phyloP scores from a whole-genome alignment of 1,140 invertebrate genomes.

The Batillaria attramentaria region DNA sequence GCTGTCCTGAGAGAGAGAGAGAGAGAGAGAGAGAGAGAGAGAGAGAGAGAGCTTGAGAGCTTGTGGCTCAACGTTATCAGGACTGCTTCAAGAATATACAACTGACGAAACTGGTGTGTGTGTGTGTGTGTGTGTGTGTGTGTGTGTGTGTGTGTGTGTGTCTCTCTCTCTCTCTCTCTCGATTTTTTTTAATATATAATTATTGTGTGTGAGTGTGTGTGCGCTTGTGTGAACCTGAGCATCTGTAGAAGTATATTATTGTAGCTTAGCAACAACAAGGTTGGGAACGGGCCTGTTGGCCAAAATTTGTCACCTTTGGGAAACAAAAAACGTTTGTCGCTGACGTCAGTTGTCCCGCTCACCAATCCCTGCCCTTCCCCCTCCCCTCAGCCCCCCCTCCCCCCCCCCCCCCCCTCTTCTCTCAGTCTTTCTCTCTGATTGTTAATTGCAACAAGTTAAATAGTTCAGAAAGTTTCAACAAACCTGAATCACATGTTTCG shows the following conservation, averaged over 20 bases:
- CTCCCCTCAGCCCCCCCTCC: background rate
- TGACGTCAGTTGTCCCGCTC: background rate
- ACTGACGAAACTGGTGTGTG: background rate
- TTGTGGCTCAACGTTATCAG: background rate
- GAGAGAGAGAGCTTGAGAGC: background rate
- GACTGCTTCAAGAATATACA: background rate
- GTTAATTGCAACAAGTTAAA: background rate
- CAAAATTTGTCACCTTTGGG: no score
- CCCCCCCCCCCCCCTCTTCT: background rate
- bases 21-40: background rate
- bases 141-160: conserved; percentile 12
- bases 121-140: conserved; percentile 6
- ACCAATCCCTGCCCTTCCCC: background rate
- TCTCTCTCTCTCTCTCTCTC: background rate
- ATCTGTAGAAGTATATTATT: no score
- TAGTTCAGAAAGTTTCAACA: background rate
- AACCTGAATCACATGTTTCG: conserved; percentile 54
- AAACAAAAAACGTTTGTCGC: background rate
- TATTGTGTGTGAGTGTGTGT: conserved; percentile 5
- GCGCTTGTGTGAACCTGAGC: background rate
- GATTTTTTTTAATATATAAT: no score
- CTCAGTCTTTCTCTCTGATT: background rate
- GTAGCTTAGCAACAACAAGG: no score
- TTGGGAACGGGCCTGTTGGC: no score
- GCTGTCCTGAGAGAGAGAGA: background rate